Conservation (phyloP, 2,888 invertebrate genomes). For the Drosophila phalerata region DNA sequence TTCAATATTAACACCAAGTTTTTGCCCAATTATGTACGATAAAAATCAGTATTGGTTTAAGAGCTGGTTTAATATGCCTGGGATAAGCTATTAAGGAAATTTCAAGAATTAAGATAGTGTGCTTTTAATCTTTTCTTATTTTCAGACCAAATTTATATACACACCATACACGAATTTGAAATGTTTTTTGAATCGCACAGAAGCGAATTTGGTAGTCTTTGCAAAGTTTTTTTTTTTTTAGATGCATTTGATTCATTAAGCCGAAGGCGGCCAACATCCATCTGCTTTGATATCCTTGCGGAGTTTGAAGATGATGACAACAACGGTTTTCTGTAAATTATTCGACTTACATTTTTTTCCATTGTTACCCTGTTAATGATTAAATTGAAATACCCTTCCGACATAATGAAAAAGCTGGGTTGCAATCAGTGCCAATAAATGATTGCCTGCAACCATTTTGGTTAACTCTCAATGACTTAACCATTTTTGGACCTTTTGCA, state of each 20-base stretch:
- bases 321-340: not conserved
- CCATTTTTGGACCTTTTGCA: slow-evolving; percentile 65
- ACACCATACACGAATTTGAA: not conserved
- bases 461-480: slow-evolving; percentile 73
- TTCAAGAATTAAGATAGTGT: not conserved
- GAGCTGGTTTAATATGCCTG: slow-evolving; percentile 14
- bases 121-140: not conserved
- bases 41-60: slow-evolving; percentile 29
- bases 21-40: slow-evolving; percentile 18
- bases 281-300: not conserved
- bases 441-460: slow-evolving; percentile 49
- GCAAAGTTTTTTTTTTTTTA: not conserved
- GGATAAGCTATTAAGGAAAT: slow-evolving; percentile 16
- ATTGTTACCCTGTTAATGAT: not conserved
- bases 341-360: not conserved
- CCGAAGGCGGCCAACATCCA: not conserved
- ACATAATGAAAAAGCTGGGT: slow-evolving; percentile 24
- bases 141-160: slow-evolving; percentile 22
- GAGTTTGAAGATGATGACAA: not conserved
- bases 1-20: accelerated
- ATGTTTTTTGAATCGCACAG: not conserved
- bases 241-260: not conserved
- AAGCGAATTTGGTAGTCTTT: not conserved
- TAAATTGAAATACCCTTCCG: not conserved
- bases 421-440: slow-evolving; percentile 52